These are phyloP conservation scores for Chalcosyrphus nemorum DNA, from an alignment of 2,888 invertebrate genomes.

Conservation along the genomic window DNA sequence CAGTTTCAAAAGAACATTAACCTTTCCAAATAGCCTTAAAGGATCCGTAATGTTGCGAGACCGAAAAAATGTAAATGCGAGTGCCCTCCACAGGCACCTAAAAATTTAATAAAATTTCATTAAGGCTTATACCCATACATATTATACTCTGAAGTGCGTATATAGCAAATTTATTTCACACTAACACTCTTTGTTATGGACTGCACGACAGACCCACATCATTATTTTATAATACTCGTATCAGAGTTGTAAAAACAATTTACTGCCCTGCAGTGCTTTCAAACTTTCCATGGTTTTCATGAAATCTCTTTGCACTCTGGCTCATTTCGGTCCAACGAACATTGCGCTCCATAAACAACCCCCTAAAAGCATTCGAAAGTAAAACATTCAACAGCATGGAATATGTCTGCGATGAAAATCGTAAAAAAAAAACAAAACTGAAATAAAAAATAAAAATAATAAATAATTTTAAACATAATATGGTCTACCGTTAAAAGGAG, in stretches of 20 bases:
- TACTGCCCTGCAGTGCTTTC: conserved; percentile 21
- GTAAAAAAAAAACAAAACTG: conserved; percentile 18
- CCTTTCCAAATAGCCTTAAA: no score
- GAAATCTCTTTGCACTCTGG: conserved; percentile 35
- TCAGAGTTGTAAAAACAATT: conserved; percentile 39
- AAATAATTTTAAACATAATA: conserved; percentile 60
- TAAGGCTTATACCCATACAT: no score
- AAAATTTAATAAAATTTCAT: no score
- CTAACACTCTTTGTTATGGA: no score
- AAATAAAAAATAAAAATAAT: conserved; percentile 58
- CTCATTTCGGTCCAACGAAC: conserved; percentile 43
- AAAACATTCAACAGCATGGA: conserved; percentile 62
- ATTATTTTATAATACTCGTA: conserved; percentile 17
- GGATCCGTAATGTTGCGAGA: no score
- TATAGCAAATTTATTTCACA: no score
- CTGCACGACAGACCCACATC: neutral
- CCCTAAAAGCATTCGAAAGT: conserved; percentile 19
- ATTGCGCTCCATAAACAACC: conserved; percentile 24
- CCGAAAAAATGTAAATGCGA: no score
- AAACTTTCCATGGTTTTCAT: neutral
- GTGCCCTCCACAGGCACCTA: no score
- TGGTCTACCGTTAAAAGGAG: conserved; percentile 27
- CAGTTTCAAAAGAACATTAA: no score
- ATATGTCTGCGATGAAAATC: conserved; percentile 45
- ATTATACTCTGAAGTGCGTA: no score